Conservation (phyloP, 2,888 invertebrate species). For the Rapana venosa region DNA sequence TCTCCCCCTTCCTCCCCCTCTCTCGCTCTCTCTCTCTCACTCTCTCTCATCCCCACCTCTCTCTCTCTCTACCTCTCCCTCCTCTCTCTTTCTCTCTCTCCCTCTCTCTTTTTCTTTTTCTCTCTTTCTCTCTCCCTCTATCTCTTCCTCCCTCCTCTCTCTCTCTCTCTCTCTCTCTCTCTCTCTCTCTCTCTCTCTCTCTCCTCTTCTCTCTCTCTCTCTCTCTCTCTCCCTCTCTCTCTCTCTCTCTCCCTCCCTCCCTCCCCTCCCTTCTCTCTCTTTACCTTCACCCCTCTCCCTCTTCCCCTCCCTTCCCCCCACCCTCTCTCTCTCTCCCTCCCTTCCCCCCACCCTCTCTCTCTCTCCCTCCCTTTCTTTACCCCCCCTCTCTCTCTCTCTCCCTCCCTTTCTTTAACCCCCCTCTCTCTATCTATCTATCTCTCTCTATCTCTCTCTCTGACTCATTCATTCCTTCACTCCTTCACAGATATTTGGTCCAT, state of each 20-base stretch:
- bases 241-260: neutral
- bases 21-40: neutral
- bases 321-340: slow-evolving; percentile 3
- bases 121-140: slow-evolving; percentile 10
- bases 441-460: too few relatives aligned
- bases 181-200: neutral
- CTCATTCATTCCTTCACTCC: too few relatives aligned
- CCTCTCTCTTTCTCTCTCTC: slow-evolving; percentile 15
- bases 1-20: neutral
- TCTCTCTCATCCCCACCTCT: neutral
- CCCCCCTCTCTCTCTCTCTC: slow-evolving; percentile 6
- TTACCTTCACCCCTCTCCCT: too few relatives aligned
- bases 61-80: neutral
- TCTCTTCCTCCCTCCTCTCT: neutral
- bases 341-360: neutral
- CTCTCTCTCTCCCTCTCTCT: neutral
- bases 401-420: neutral
- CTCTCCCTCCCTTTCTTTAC: too few relatives aligned
- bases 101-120: neutral
- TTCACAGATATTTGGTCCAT: too few relatives aligned
- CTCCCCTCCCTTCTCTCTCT: neutral
- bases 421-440: too few relatives aligned
- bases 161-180: slow-evolving; percentile 8
- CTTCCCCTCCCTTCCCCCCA: neutral
- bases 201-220: neutral